Conservation (phyloP, 2,888 invertebrate genomes). For the Cephus sareptanus region DNA sequence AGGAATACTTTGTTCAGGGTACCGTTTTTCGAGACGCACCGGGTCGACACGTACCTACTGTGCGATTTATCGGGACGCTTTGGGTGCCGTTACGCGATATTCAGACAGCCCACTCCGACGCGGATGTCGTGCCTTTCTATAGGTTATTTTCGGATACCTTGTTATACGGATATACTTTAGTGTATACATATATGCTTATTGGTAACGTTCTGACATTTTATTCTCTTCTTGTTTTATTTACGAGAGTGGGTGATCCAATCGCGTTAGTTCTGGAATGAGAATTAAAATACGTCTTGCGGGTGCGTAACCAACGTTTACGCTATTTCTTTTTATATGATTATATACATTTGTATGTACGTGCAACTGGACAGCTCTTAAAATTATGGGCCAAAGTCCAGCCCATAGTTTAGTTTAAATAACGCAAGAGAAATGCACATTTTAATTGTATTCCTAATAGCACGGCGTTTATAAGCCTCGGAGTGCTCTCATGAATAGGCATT, state of each 20-base stretch:
- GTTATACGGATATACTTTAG: background rate
- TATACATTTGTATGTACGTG: background rate
- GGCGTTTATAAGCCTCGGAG: slow-evolving; percentile 57
- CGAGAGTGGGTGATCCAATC: background rate
- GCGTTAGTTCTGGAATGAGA: background rate
- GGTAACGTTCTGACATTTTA: background rate
- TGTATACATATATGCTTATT: background rate
- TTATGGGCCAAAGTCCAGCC: background rate
- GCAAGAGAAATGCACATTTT: slow-evolving; percentile 58
- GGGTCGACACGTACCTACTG: background rate
- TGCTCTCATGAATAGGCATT: slow-evolving; percentile 58
- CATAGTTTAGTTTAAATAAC: slow-evolving; percentile 31
- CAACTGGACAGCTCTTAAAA: background rate
- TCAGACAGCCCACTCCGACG: background rate
- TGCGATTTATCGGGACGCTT: background rate
- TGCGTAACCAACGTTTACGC: background rate
- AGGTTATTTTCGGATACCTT: background rate
- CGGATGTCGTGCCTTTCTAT: background rate
- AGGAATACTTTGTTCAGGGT: background rate
- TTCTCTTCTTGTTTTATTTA: background rate
- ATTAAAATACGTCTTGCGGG: background rate
- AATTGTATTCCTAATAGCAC: slow-evolving; percentile 58
- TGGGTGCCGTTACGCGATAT: background rate
- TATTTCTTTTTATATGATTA: background rate
- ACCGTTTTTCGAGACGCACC: background rate